Conservation (phyloP, 2,888 invertebrate genomes). For the Electrophaes corylata region DNA sequence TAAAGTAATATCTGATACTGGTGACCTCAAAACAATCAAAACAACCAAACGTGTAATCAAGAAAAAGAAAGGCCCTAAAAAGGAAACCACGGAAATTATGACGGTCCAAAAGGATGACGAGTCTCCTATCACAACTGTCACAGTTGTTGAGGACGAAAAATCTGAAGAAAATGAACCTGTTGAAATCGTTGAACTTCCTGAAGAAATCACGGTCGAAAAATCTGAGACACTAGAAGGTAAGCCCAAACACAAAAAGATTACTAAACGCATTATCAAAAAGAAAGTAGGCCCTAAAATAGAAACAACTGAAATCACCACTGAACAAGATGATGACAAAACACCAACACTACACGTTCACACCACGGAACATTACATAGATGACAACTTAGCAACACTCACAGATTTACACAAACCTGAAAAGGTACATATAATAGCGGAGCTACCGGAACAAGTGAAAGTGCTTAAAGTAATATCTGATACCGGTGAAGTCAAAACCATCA, state of each 20-base stretch:
- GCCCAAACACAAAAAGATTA: conserved; percentile 41
- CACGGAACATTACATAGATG: conserved; percentile 55
- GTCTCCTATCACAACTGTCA: conserved; percentile 28
- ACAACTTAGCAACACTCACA: conserved; percentile 38
- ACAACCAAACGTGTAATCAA: no score
- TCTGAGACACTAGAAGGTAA: conserved; percentile 42
- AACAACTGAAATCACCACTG: conserved; percentile 53
- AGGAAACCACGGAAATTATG: no score
- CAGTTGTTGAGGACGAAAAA: conserved; percentile 47
- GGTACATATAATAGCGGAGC: conserved; percentile 47
- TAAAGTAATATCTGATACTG: conserved; percentile 44
- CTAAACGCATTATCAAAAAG: conserved; percentile 38
- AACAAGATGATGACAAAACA: conserved; percentile 71
- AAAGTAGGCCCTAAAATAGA: conserved; percentile 58
- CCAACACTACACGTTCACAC: conserved; percentile 65
- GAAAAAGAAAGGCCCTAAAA: no score
- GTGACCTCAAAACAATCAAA: no score
- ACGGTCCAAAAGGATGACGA: no score
- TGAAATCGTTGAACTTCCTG: conserved; percentile 47
- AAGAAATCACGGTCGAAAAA: conserved; percentile 42
- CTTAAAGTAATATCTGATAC: conserved; percentile 41
- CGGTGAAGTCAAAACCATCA: conserved; percentile 58
- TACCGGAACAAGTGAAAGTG: conserved; percentile 32
- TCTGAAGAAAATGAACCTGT: conserved; percentile 24
- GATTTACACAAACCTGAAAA: conserved; percentile 35